Evolutionary conservation across 2,888 invertebrate genomes (phyloP).

Genomic region (Frankliniella intonsa): DNA sequence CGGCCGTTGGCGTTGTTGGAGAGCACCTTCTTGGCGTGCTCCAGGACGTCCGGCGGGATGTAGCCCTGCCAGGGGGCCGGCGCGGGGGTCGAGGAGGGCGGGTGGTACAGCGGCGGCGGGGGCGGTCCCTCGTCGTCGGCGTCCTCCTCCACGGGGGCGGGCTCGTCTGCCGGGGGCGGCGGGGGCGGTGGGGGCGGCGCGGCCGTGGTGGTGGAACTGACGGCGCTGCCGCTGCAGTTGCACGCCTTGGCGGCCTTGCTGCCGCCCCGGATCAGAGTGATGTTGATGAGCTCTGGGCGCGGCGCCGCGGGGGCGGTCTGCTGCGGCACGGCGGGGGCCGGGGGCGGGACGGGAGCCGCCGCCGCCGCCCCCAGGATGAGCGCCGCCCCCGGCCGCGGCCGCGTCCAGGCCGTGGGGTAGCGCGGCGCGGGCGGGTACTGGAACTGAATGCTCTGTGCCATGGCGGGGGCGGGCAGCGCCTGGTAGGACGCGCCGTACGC

Average conservation of each 20-base stretch:
- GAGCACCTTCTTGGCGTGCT: constrained; percentile 11
- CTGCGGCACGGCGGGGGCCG: neutral
- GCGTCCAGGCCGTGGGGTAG: neutral
- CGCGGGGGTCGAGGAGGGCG: neutral
- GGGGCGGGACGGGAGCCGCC: neutral
- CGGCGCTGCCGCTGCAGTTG: neutral
- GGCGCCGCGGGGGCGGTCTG: constrained; percentile 1
- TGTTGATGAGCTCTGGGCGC: constrained; percentile 15
- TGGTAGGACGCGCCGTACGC: neutral
- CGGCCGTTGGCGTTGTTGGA: neutral
- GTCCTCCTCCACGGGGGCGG: constrained; percentile 8
- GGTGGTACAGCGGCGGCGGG: neutral
- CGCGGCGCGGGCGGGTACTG: constrained; percentile 1
- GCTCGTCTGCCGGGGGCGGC: neutral
- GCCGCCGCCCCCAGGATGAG: neutral
- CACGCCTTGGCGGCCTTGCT: neutral
- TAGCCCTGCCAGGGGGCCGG: neutral
- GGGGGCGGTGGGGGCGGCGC: neutral
- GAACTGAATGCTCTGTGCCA: neutral
- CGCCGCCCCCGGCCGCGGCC: neutral
- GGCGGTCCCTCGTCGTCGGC: neutral
- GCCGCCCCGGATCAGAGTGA: neutral
- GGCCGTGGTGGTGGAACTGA: neutral
- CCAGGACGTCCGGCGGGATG: constrained; percentile 1
- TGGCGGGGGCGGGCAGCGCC: neutral